Base-by-base conservation (phyloP, 2,888 invertebrate species). In the Tortricodes alternella region DNA sequence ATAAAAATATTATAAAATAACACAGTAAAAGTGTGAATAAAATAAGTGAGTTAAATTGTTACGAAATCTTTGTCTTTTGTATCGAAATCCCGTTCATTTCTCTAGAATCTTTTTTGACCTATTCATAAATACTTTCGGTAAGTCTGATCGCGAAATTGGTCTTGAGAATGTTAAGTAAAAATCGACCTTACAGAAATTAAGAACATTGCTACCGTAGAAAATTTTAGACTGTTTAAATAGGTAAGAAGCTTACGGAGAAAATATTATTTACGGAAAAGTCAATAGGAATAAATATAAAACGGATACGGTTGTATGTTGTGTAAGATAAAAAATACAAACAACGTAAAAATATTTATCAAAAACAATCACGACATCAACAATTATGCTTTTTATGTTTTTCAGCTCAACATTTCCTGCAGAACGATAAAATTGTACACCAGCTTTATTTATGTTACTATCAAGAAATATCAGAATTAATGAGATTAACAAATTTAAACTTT, bases 371-470 rank as follows among this genome's bases (percentile, higher is more conserved):
- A 7, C 11, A n/a, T 32, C 6, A 3, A 32, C 32, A 7, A n/a
- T 13, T 37, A 48, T 35, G 35, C 24, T 37, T 46, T 46, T 53
- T 7, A 53, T 53, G 53, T 34, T 27, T 53, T 53, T 53, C 27
- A 53, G 53, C 41, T 11, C 15, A 7, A 13, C 11, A 18, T 1
- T 11, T 7, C 18, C 6, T 9, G 13, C 13, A 18, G 1, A 37
- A 0, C 18, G 9, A 23, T 23, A 44, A 32, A 32, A 23, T 29
- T 13, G 29, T 44, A 18, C 15, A 1, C 9, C 16, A 27, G 9
- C 5, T 9, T 2, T 24, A 24, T 1, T 6, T 0, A 1, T 18
- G 3, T n/a, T 4, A 19, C 19, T 1, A 6, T 18, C n/a, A 4
- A 3, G 3, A 23, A 7, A 13, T 32, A 32, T 32, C 4, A 27